Conservation (phyloP, 1,140 invertebrate genomes). For the Drosophila tristis region DNA sequence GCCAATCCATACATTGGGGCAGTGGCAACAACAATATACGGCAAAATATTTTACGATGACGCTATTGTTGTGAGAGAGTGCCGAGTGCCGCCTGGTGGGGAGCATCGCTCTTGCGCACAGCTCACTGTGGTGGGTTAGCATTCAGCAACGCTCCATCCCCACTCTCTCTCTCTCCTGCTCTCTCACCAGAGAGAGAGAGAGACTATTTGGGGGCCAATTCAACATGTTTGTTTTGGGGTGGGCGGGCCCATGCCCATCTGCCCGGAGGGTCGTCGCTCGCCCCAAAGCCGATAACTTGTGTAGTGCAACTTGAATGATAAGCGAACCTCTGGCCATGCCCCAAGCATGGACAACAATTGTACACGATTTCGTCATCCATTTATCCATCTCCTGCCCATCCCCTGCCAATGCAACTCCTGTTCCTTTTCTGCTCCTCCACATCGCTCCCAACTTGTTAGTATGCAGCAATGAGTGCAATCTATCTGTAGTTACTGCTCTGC, state of each 20-base stretch:
- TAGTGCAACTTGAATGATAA: slow-evolving; percentile 42
- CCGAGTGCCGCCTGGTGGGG: slow-evolving; percentile 10
- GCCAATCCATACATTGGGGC: slow-evolving; percentile 47
- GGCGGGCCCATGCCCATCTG: not conserved
- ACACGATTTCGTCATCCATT: slow-evolving; percentile 61
- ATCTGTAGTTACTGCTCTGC: slow-evolving; percentile 9
- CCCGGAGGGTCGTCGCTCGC: not conserved
- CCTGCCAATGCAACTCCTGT: not conserved
- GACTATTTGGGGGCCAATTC: slow-evolving; percentile 42
- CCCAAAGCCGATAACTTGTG: slow-evolving; percentile 20
- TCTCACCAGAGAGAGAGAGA: too few species aligned
- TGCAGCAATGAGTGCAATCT: slow-evolving; percentile 53
- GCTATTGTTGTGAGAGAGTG: slow-evolving; percentile 66
- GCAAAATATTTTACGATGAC: slow-evolving; percentile 76
- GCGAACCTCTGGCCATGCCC: slow-evolving; percentile 28
- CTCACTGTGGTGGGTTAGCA: slow-evolving; percentile 50
- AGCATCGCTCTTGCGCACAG: slow-evolving; percentile 59
- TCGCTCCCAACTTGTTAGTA: slow-evolving; percentile 44
- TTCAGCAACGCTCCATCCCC: slow-evolving; percentile 8
- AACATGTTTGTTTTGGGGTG: slow-evolving; percentile 67
- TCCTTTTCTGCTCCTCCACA: not conserved
- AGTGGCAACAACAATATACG: slow-evolving; percentile 72
- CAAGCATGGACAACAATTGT: slow-evolving; percentile 60
- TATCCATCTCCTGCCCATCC: slow-evolving; percentile 9
- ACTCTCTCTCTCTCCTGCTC: slow-evolving; percentile 18